Evolutionary conservation across 1,140 invertebrate species (phyloP), one percentile per base, ranked within the genome.

Genomic region (Doryteuthis pealeii): DNA sequence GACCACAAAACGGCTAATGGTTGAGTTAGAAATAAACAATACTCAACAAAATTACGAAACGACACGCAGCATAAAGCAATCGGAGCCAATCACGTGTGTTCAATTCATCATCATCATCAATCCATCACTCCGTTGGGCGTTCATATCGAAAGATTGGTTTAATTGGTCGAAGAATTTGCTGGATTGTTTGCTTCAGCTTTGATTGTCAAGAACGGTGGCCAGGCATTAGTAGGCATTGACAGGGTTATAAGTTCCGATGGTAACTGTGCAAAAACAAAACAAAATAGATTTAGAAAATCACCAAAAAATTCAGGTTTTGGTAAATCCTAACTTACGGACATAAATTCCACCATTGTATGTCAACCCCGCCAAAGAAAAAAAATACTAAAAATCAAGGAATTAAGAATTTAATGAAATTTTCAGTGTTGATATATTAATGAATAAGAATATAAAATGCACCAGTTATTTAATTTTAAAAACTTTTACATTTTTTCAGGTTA

Each of bases 21-120:
- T 95, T 0, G 95, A 95, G 84, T 96, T n/a, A 96, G 86, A 96
- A 93, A 85, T 95, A 96, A 32, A 96, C 91, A 79, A 96, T 91
- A 72, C 92, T 93, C 79, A 95, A 90, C 26, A 96, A 90, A 62
- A 95, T 91, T 49, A 93, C 88, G 54, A 94, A 87, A 43, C 95
- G 90, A 66, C 92, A 93, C 6, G 93, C 88, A 73, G 92, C 90
- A 83, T 96, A 96, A 77, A 95, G 90, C 82, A 92, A 92, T 83
- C 96, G 95, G 35, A 96, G 88, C 95, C 95, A 96, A 88, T 96
- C 95, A 58, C 93, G 90, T 79, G 92, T 91, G 71, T 87, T 88
- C 58, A 88, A 89, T 70, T 91, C 91, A 67, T 91, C 91, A 35
- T 83, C 81, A 73, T 84, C 83, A 78, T 35, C 66, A 40, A n/a